Conservation (phyloP, 2,888 invertebrate genomes). For the Drosophila anomelani region DNA sequence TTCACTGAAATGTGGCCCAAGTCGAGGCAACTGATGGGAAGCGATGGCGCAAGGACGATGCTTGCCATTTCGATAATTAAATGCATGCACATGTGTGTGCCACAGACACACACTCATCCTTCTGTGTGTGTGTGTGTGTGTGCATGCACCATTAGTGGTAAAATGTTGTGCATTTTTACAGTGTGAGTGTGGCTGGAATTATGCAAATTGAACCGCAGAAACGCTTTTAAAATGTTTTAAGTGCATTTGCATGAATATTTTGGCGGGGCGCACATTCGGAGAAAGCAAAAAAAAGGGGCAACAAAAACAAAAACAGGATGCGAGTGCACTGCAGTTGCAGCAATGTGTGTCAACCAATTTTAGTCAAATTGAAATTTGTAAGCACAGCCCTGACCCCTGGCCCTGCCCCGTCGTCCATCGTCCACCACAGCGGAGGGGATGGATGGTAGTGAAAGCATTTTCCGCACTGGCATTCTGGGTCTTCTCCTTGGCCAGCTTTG, state of each 20-base stretch:
- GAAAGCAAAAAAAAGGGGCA: conserved; percentile 20
- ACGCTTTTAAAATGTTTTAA: conserved; percentile 80
- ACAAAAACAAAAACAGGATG: conserved; percentile 11
- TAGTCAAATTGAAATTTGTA: conserved; percentile 73
- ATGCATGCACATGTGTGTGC: conserved; percentile 60
- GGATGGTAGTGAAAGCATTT: conserved; percentile 27
- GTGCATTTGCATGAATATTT: conserved; percentile 81
- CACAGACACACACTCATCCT: conserved; percentile 2
- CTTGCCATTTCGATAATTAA: conserved; percentile 79
- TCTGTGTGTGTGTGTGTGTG: conserved; percentile 29
- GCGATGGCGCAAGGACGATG: conserved; percentile 7
- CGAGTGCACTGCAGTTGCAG: conserved; percentile 54
- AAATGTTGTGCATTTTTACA: conserved; percentile 80
- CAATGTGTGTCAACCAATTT: conserved; percentile 79
- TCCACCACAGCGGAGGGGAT: conserved; percentile 7
- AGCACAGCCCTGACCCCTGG: conserved; percentile 59
- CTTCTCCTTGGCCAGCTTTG: conserved; percentile 18
- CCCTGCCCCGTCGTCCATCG: neutral
- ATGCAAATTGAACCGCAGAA: conserved; percentile 81
- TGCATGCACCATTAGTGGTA: conserved; percentile 76
- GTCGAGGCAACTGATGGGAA: conserved; percentile 29
- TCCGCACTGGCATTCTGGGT: conserved; percentile 19
- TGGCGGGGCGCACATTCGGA: conserved; percentile 48
- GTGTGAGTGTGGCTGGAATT: conserved; percentile 72
- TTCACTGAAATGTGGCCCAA: conserved; percentile 63